These are phyloP conservation scores for Catostylus mosaicus DNA, from an alignment of 30 jellyfish, hydroid and myxozoan genomes.

Conservation along the genomic window DNA sequence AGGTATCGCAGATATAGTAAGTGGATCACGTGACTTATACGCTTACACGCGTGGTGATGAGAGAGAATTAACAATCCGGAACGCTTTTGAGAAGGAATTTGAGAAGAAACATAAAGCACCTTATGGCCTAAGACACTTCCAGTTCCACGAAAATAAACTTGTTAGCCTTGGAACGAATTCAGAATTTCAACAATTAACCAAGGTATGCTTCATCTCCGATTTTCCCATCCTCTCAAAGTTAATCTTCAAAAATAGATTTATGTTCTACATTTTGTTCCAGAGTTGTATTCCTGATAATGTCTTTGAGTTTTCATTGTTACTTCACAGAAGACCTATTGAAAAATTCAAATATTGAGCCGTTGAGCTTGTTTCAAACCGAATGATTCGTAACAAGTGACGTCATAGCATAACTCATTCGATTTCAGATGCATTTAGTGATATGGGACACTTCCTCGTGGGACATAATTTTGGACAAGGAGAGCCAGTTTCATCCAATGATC, in stretches of 20 bases:
- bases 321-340: too few species aligned
- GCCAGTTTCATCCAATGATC: slow-evolving; percentile 43
- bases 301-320: too few species aligned
- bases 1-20: slow-evolving; percentile 54
- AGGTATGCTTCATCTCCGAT: too few species aligned
- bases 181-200: slow-evolving; percentile 15
- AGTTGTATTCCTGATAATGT: too few species aligned
- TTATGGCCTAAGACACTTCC: slow-evolving; percentile 25
- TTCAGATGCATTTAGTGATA: slow-evolving; percentile 46
- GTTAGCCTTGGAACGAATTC: slow-evolving; percentile 60
- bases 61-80: slow-evolving; percentile 51
- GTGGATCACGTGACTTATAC: slow-evolving; percentile 55
- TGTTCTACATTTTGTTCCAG: too few species aligned
- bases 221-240: too few species aligned
- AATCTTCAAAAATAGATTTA: too few species aligned
- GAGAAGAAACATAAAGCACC: slow-evolving; percentile 48
- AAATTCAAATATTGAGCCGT: too few species aligned
- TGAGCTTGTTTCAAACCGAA: not conserved
- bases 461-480: slow-evolving; percentile 30
- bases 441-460: slow-evolving; percentile 74
- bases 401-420: not conserved
- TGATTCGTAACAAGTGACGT: not conserved
- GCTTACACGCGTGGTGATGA: slow-evolving; percentile 66
- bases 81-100: slow-evolving; percentile 37
- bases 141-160: slow-evolving; percentile 39